phyloP scores from a whole-genome alignment of 2,113 vertebrate species.

The Psittacula cyanocephala region DNA sequence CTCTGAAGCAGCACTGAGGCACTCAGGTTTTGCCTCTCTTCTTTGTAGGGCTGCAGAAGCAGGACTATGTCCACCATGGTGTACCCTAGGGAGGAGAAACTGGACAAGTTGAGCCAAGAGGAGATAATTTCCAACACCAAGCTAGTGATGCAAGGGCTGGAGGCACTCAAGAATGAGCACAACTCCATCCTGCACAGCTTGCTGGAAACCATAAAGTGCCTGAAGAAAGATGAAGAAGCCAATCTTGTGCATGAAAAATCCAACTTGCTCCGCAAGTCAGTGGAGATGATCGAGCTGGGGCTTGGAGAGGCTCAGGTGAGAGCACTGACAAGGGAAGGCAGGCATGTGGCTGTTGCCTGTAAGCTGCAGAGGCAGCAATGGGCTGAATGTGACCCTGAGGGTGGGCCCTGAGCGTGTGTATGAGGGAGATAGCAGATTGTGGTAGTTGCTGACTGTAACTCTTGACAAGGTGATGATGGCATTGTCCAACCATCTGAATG shows the following conservation, averaged over 20 bases:
- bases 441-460: neutral
- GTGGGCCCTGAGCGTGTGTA: neutral
- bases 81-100: conserved; percentile 89
- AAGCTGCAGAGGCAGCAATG: neutral
- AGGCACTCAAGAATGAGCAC: conserved; percentile 96
- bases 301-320: conserved; percentile 96
- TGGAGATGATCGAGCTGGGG: conserved; percentile 98
- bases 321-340: neutral
- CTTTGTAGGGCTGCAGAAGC: conserved; percentile 18
- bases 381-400: neutral
- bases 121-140: conserved; percentile 98
- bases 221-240: conserved; percentile 97
- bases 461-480: conserved; percentile 94
- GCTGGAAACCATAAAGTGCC: conserved; percentile 95
- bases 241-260: conserved; percentile 97
- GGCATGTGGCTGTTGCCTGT: neutral
- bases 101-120: conserved; percentile 95
- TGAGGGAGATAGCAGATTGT: neutral
- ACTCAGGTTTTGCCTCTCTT: neutral
- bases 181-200: conserved; percentile 97
- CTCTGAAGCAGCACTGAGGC: neutral
- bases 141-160: conserved; percentile 95
- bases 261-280: conserved; percentile 91
- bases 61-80: conserved; percentile 89
- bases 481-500: conserved; percentile 92